Percentiles rank a stretch among this genome's conserved stretches.
phyloP scores from a whole-genome alignment of 2,888 invertebrate species.

The Mimachlamys varia region DNA sequence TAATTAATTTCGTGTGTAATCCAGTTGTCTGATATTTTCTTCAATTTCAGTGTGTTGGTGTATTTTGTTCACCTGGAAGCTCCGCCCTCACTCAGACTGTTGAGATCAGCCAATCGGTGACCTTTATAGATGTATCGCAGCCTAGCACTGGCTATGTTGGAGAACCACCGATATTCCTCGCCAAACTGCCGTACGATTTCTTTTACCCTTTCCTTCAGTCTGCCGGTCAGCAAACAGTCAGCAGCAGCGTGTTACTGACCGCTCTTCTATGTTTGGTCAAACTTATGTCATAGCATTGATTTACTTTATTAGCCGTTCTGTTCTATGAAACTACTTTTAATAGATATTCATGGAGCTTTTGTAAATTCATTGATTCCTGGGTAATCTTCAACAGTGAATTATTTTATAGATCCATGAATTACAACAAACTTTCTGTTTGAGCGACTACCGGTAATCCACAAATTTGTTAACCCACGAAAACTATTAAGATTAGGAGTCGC shows the following conservation, averaged over 20 bases:
- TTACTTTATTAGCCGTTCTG: not conserved
- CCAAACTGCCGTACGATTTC: conserved; percentile 88
- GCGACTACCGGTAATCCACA: too few species aligned
- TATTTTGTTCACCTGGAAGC: conserved; percentile 71
- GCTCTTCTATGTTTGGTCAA: not conserved
- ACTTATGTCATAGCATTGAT: not conserved
- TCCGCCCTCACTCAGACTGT: conserved; percentile 66
- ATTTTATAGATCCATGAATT: too few species aligned
- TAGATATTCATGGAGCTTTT: too few species aligned
- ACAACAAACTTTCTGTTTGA: too few species aligned
- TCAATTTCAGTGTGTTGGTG: conserved; percentile 74
- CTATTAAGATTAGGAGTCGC: too few species aligned
- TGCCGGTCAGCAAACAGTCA: conserved; percentile 36
- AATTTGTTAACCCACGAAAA: too few species aligned
- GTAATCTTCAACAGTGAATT: too few species aligned
- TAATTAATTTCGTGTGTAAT: too few species aligned
- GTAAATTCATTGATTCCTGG: too few species aligned
- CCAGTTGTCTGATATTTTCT: conserved; percentile 9
- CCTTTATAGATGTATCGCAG: conserved; percentile 83
- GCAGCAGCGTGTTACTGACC: conserved; percentile 3
- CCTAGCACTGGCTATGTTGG: conserved; percentile 83
- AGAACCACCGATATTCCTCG: conserved; percentile 86
- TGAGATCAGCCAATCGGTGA: conserved; percentile 81
- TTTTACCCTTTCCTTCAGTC: conserved; percentile 85
- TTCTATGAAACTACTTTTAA: not conserved